Evolutionary conservation across 2,113 vertebrate species (phyloP), one percentile per base, ranked within the genome.

Genomic region (Glareola pratincola): DNA sequence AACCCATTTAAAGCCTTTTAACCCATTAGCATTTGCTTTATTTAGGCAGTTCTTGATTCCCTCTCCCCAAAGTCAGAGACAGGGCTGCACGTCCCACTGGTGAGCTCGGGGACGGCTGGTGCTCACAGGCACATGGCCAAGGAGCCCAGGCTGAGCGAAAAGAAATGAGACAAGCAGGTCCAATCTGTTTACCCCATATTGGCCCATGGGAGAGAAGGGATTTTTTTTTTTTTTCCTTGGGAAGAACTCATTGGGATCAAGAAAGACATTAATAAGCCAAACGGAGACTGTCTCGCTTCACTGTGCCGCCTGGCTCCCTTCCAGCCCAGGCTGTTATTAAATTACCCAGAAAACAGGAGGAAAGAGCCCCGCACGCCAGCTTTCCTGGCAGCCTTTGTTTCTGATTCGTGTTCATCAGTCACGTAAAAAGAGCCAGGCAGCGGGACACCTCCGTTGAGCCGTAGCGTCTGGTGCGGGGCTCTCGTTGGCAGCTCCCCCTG

Each of bases 381-480:
- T 47, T 37, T 34, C 16, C 64, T 45, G 7, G 68, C 24, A 4
- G 56, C 50, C 32, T 41, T 73, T 45, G 66, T 75, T 51, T 17
- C 79, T 34, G 82, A 1, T 24, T 15, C 6, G 82, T 77, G 79
- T 72, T 79, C 62, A 3, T 10, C 85, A 47, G 54, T 4, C 57
- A 73, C 20, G 67, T 41, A 73, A 62, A 8, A 14, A n/a, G 85
- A 60, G 81, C 51, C 51, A 10, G 36, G 29, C 32, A 66, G 45
- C 0, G 6, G 56, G 50, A 47, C 71, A 37, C 32, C 10, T n/a
- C 47, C 0, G 1, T 4, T 0, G 3, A 53, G 75, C 75, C 6
- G 32, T 10, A 60, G 36, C 0, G 0, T 23, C 69, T 32, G 2
- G 0, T 5, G 30, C 0, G 3, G 53, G 37, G 57, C 15, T 43